Base-by-base conservation (phyloP, 2,113 vertebrate genomes). In the Nematolebias whitei region DNA sequence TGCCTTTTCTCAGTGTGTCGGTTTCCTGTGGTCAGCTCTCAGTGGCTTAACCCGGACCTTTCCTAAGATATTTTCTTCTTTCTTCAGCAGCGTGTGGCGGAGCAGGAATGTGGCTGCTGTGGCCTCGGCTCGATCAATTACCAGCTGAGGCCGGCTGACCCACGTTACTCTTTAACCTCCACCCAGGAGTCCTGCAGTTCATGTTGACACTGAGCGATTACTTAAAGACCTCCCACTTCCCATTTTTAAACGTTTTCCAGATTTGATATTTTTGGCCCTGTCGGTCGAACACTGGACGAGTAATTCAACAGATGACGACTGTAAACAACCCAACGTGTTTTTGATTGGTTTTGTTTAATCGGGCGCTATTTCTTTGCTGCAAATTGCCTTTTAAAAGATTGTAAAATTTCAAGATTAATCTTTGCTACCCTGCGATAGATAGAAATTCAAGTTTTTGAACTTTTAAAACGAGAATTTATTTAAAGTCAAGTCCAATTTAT, bases 51-150 rank as follows among this genome's bases (percentile, higher is more conserved):
- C 54, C 67, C 48, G 40, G 35, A 74, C 68, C 68, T 80, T 78
- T 73, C 67, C 57, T 73, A 59, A 18, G 56, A 59, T 63, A 74
- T 79, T 73, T 77, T 59, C 11, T 45, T 79, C 85, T 55, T 44
- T 52, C 76, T 63, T 24, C 62, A 48, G 64, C 68, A 51, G 60
- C 24, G 23, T 54, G 41, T 14, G 40, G 44, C 54, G 57, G 51
- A 24, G 51, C 54, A 19, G 71, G 80, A 73, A 82, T 52, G 63
- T 59, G 67, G 62, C 63, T 47, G 15, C 71, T 69, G 49, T 71
- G 69, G 58, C 78, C 76, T 49, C 61, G 39, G 58, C 24, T 63
- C 54, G 58, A 73, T 87, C 80, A 73, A 84, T 85, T 80, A 74
- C 57, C 57, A 40, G 45, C 60, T 60, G 22, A 71, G 53, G 43